These are phyloP conservation scores for Nephrotoma appendiculata DNA, from an alignment of 2,888 invertebrate species.

Conservation along the genomic window DNA sequence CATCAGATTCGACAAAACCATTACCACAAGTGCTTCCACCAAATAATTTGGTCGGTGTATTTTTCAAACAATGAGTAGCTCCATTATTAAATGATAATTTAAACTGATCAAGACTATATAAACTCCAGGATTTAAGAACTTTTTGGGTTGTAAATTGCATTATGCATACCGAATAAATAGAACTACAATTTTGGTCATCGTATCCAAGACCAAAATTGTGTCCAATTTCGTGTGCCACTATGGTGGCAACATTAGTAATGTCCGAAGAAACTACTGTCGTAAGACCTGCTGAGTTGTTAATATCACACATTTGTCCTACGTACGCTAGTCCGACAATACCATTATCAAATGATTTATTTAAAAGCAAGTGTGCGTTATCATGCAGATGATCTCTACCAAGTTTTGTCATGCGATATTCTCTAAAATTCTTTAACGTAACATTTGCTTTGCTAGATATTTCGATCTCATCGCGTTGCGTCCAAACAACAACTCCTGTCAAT, in stretches of 20 bases:
- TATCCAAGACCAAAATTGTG: constrained; percentile 99
- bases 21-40: constrained; percentile 87
- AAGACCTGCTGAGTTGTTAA: constrained; percentile 91
- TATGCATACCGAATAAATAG: constrained; percentile 71
- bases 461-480: constrained; percentile 82
- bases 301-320: constrained; percentile 94
- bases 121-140: constrained; percentile 84
- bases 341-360: constrained; percentile 74
- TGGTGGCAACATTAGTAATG: constrained; percentile 90
- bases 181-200: constrained; percentile 82
- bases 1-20: constrained; percentile 90
- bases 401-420: constrained; percentile 68
- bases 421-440: constrained; percentile 76
- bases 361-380: constrained; percentile 83
- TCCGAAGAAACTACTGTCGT: constrained; percentile 82
- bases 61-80: constrained; percentile 86
- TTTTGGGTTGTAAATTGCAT: constrained; percentile 92
- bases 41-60: constrained; percentile 70
- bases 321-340: constrained; percentile 94
- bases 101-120: constrained; percentile 82
- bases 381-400: constrained; percentile 76
- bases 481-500: constrained; percentile 89
- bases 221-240: constrained; percentile 97
- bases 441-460: constrained; percentile 70
- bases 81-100: constrained; percentile 85